These are phyloP conservation scores for Diplodus sargus DNA, from an alignment of 2,797 vertebrate genomes.

Conservation along the genomic window DNA sequence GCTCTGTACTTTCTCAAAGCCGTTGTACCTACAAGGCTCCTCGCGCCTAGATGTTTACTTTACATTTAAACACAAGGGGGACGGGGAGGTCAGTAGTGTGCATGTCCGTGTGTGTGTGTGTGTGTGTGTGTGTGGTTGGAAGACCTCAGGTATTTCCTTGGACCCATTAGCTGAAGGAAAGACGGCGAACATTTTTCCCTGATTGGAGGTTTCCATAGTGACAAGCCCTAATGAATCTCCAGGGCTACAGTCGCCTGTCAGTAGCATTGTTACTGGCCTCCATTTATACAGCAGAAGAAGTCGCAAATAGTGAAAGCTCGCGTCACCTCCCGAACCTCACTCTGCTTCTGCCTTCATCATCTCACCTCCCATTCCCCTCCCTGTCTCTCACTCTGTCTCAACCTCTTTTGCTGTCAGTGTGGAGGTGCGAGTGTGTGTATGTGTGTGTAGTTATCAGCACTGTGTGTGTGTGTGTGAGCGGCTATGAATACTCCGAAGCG, in stretches of 20 bases:
- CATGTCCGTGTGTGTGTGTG: not conserved
- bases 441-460: conserved; percentile 37
- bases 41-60: conserved; percentile 67
- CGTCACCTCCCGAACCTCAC: conserved; percentile 53
- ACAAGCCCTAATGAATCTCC: conserved; percentile 84
- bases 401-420: conserved; percentile 40
- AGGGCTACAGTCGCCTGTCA: conserved; percentile 81
- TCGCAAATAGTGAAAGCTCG: conserved; percentile 68
- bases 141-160: conserved; percentile 76
- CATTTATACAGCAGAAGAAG: conserved; percentile 70
- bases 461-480: conserved; percentile 25
- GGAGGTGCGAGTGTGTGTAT: conserved; percentile 57
- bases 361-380: conserved; percentile 55
- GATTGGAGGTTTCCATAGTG: conserved; percentile 83
- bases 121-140: conserved; percentile 46
- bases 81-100: conserved; percentile 48
- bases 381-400: conserved; percentile 60
- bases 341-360: conserved; percentile 52
- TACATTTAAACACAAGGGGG: conserved; percentile 69
- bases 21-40: conserved; percentile 45
- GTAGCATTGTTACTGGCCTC: conserved; percentile 73
- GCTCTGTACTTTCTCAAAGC: conserved; percentile 74
- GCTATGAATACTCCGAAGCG: conserved; percentile 73
- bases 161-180: conserved; percentile 67
- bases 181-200: conserved; percentile 68